Base-by-base conservation (phyloP, 2,797 vertebrate species). In the Silurus aristotelis region DNA sequence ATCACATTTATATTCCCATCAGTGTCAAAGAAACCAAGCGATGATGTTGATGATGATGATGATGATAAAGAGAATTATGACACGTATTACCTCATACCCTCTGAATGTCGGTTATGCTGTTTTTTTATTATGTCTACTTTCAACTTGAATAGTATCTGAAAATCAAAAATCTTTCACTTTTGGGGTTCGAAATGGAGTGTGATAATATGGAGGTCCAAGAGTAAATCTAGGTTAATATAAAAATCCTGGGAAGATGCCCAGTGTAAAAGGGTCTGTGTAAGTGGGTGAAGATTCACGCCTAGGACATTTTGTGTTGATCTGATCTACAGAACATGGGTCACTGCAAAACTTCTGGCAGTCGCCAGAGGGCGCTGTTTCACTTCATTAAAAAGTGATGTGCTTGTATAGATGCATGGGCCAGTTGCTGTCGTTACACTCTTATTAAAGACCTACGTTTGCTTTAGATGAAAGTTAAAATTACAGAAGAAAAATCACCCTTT, bases 401-500 rank as follows among this genome's bases (percentile, higher is more conserved):
- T 31, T 52, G 60, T 14, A 38, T 27, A 55, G 22, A 1, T 63
- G 20, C 19, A 25, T 19, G 8, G 13, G 60, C 20, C 27, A 80
- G 43, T 82, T 64, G n/a, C 12, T 72, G 71, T 48, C 14, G 22
- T n/a, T n/a, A 25, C 46, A 73, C 71, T n/a, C 12, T n/a, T 46
- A 73, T 0, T 14, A n/a, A 73, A 52, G 5, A 73, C 46, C 22
- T 3, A 15, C 25, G 1, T 5, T 4, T 20, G 70, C 19, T 52
- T 72, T 72, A 72, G 9, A 68, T 6, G 15, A 68, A 38, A 68
- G 27, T 38, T 15, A 63, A 86, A 61, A 56, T 20, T 27, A 64
- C 14, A 72, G 4, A 76, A 5, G 19, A 27, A 58, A 5, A 76
- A 64, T 87, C 87, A 89, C 83, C 82, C 85, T 90, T 90, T 91